Conservation (phyloP, 2,888 invertebrate genomes). For the Platycheirus rosarum region DNA sequence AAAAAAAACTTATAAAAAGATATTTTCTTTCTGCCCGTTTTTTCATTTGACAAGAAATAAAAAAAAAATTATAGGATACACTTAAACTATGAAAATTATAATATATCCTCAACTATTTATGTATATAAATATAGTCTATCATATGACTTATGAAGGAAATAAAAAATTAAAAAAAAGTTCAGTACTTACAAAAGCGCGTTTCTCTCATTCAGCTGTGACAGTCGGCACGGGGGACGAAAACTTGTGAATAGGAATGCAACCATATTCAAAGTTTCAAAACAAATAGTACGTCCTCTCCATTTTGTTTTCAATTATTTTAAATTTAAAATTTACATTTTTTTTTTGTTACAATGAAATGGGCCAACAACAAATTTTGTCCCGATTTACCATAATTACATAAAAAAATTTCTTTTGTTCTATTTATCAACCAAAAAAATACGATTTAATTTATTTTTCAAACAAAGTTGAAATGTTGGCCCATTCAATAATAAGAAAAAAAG, state of each 20-base stretch:
- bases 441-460: slow-evolving; percentile 5
- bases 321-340: slow-evolving; percentile 32
- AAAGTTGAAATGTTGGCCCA: slow-evolving; percentile 68
- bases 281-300: slow-evolving; percentile 16
- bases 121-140: no score
- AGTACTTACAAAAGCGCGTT: slow-evolving; percentile 70
- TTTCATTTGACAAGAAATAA: no score
- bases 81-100: no score
- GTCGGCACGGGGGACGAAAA: slow-evolving; percentile 49
- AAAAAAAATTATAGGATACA: no score
- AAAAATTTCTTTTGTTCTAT: no score
- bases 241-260: slow-evolving; percentile 25
- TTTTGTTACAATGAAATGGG: slow-evolving; percentile 30
- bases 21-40: no score
- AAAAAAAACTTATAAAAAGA: no score
- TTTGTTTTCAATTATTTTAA: slow-evolving; percentile 7
- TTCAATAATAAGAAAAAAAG: slow-evolving; percentile 33
- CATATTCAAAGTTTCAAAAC: slow-evolving; percentile 20
- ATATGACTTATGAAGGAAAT: neutral
- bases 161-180: slow-evolving; percentile 40
- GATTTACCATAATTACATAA: slow-evolving; percentile 7
- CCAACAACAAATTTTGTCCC: slow-evolving; percentile 37
- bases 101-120: no score
- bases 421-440: slow-evolving; percentile 2
- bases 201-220: slow-evolving; percentile 47